Percentiles rank a stretch among this genome's conserved stretches.
Evolutionary conservation across 2,113 vertebrate species (phyloP).

Genomic region (Bos javanicus): DNA sequence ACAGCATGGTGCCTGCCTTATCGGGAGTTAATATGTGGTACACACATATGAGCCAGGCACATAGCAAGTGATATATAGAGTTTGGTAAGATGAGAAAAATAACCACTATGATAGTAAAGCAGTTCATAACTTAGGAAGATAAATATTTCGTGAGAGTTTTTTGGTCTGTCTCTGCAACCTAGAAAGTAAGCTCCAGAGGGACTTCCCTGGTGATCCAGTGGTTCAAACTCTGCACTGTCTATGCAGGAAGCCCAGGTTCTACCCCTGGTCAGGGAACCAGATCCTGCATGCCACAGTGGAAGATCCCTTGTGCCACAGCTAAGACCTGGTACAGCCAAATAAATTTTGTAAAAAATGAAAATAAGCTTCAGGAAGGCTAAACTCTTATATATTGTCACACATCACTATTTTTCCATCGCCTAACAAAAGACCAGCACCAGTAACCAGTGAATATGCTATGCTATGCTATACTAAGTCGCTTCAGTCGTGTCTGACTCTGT

Average conservation of each 20-base stretch:
- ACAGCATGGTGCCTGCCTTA: neutral
- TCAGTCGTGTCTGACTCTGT: no score
- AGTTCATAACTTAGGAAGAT: neutral
- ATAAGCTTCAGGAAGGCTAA: neutral
- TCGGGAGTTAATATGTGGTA: neutral
- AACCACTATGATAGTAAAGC: neutral
- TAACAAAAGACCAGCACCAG: neutral
- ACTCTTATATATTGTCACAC: neutral
- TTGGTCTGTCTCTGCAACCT: neutral
- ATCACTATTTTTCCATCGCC: neutral
- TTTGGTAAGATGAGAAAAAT: neutral
- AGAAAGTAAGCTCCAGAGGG: neutral
- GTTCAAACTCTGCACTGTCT: neutral
- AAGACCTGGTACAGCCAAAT: neutral
- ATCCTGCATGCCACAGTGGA: neutral
- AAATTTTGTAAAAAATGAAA: neutral
- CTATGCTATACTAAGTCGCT: no score
- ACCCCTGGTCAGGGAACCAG: neutral
- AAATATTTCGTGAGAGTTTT: neutral
- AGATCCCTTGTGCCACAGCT: neutral
- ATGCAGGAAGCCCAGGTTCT: neutral
- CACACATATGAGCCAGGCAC: neutral
- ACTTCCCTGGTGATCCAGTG: neutral
- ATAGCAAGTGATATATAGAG: neutral
- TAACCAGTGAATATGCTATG: neutral